Evolutionary conservation across 2,113 vertebrate species (phyloP).

Genomic region (Dendropsophus ebraccatus): DNA sequence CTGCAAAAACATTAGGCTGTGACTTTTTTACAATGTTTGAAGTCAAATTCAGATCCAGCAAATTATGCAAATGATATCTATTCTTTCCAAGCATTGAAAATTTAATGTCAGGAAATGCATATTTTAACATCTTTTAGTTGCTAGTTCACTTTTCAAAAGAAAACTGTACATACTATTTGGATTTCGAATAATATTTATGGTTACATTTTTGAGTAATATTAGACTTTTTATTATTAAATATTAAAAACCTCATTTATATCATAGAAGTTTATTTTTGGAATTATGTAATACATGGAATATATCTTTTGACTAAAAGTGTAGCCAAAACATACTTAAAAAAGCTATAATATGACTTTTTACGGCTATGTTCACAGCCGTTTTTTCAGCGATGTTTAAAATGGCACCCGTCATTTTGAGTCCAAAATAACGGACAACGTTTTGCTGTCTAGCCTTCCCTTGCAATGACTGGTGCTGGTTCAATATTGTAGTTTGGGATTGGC

Average conservation of each 20-base stretch:
- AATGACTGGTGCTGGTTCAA: too few species aligned
- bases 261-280: neutral
- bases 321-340: too few species aligned
- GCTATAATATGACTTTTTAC: too few species aligned
- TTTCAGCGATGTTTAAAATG: too few species aligned
- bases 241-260: neutral
- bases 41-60: constrained; percentile 68
- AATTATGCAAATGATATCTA: constrained; percentile 75
- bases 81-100: constrained; percentile 75
- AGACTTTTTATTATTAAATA: neutral
- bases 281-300: neutral
- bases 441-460: too few species aligned
- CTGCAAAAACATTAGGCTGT: constrained; percentile 67
- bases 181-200: constrained; percentile 1
- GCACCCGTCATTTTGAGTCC: too few species aligned
- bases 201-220: neutral
- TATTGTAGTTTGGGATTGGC: too few species aligned
- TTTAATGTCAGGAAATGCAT: constrained; percentile 82
- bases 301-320: neutral
- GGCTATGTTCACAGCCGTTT: too few species aligned
- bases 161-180: constrained; percentile 16
- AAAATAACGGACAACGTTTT: too few species aligned
- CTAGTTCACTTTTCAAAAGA: constrained; percentile 72
- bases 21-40: constrained; percentile 63
- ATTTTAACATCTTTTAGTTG: constrained; percentile 82